A percentile compares a stretch with the other conserved stretches of the same genome.
These are phyloP conservation scores for Leptothorax acervorum DNA, from an alignment of 2,888 invertebrate genomes.

Conservation along the genomic window DNA sequence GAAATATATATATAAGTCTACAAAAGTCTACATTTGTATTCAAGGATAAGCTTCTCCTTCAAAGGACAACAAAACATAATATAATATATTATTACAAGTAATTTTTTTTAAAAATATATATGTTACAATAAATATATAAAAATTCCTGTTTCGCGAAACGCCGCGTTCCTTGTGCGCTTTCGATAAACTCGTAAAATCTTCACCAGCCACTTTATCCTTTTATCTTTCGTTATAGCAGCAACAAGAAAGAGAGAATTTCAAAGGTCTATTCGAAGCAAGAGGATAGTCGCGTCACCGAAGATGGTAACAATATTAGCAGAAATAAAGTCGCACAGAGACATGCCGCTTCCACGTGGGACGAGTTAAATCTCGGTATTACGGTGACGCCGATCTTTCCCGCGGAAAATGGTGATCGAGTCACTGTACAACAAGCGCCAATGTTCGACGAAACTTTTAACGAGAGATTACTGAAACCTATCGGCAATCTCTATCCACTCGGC, in stretches of 20 bases:
- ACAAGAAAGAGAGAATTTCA: conserved; percentile 52
- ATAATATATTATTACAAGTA: too few relatives aligned
- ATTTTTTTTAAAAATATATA: too few relatives aligned
- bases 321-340: conserved; percentile 53
- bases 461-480: conserved; percentile 80
- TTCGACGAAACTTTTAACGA: conserved; percentile 58
- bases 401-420: conserved; percentile 1
- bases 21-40: too few relatives aligned
- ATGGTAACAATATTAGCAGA: conserved; percentile 10
- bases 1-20: too few relatives aligned
- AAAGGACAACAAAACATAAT: too few relatives aligned
- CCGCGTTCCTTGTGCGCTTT: not conserved
- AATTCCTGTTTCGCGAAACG: too few relatives aligned
- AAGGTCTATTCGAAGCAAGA: conserved; percentile 49
- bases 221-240: not conserved
- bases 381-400: conserved; percentile 74
- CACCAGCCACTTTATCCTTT: not conserved
- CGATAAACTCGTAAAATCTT: not conserved
- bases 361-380: conserved; percentile 73
- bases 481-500: conserved; percentile 78
- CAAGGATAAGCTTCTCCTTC: too few relatives aligned
- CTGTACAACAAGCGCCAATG: not conserved
- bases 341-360: not conserved
- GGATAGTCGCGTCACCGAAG: conserved; percentile 40
- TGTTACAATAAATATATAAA: too few relatives aligned